Evolutionary conservation across 2,888 invertebrate genomes (phyloP).

Genomic region (Hypomecis atomaria): DNA sequence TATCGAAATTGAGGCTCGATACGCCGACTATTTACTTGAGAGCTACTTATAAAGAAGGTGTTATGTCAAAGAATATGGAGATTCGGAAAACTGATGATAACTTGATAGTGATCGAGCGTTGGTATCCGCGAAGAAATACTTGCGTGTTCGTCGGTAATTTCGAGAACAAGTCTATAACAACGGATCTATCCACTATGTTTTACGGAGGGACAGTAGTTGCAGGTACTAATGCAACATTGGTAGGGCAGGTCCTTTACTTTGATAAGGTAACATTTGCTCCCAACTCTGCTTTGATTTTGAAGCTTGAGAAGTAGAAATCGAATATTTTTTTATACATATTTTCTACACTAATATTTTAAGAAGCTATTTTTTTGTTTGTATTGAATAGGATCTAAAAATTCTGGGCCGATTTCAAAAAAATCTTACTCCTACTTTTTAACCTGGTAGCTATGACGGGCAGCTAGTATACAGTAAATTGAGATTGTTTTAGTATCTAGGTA

Average conservation of each 20-base stretch:
- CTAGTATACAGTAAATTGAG: no score
- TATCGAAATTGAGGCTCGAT: constrained; percentile 84
- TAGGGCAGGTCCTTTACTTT: constrained; percentile 73
- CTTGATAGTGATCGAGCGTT: constrained; percentile 89
- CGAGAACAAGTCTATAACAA: constrained; percentile 83
- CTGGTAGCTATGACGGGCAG: no score
- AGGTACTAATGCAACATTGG: constrained; percentile 66
- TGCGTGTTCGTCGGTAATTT: constrained; percentile 91
- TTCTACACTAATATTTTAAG: no score
- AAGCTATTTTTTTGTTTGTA: not conserved
- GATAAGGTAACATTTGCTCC: constrained; percentile 74
- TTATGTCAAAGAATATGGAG: constrained; percentile 87
- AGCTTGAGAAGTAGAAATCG: constrained; percentile 68
- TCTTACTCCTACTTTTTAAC: no score
- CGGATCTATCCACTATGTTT: constrained; percentile 90
- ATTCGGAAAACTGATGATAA: constrained; percentile 87
- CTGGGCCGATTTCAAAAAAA: no score
- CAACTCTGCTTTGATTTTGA: constrained; percentile 74
- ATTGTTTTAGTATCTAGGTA: not conserved
- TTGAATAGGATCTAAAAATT: not conserved
- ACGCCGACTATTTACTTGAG: constrained; percentile 91
- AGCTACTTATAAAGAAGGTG: constrained; percentile 87
- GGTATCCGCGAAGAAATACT: constrained; percentile 91
- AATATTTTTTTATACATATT: no score
- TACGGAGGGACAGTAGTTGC: constrained; percentile 87